These are phyloP conservation scores for Limnephilus rhombicus DNA, from an alignment of 2,888 invertebrate genomes.

Conservation along the genomic window DNA sequence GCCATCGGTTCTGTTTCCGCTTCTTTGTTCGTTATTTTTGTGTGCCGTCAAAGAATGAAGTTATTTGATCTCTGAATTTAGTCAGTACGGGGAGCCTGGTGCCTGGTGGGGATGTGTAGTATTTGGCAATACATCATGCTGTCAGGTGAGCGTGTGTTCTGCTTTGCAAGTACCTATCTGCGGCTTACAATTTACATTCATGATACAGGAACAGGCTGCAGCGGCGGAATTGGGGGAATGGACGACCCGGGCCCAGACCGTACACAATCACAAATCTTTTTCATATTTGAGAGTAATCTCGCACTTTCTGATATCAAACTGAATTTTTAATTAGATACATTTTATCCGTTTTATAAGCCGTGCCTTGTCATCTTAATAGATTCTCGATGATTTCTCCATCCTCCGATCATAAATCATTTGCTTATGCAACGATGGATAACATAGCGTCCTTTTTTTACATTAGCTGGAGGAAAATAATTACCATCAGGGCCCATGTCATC, in stretches of 20 bases:
- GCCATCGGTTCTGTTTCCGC: not conserved
- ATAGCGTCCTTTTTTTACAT: too few species aligned
- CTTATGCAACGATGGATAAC: too few species aligned
- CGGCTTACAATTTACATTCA: slow-evolving; percentile 61
- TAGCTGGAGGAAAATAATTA: too few species aligned
- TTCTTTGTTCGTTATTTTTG: slow-evolving; percentile 12
- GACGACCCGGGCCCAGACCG: not conserved
- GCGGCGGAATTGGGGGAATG: not conserved
- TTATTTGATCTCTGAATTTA: slow-evolving; percentile 43
- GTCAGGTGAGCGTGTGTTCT: slow-evolving; percentile 53
- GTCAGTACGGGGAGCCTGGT: slow-evolving; percentile 10
- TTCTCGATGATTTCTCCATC: too few species aligned
- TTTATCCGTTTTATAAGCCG: too few species aligned
- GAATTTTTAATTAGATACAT: too few species aligned
- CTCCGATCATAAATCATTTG: too few species aligned
- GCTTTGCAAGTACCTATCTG: slow-evolving; percentile 50
- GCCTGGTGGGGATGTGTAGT: not conserved
- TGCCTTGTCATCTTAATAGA: too few species aligned
- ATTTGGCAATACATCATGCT: slow-evolving; percentile 59
- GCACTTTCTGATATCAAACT: too few species aligned
- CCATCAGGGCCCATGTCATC: too few species aligned
- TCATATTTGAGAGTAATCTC: too few species aligned
- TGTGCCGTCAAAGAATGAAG: slow-evolving; percentile 14
- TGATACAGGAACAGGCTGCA: slow-evolving; percentile 39
- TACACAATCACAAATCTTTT: not conserved